phyloP scores from a whole-genome alignment of 2,797 vertebrate species.

The Microctenopoma stevenorrisi region DNA sequence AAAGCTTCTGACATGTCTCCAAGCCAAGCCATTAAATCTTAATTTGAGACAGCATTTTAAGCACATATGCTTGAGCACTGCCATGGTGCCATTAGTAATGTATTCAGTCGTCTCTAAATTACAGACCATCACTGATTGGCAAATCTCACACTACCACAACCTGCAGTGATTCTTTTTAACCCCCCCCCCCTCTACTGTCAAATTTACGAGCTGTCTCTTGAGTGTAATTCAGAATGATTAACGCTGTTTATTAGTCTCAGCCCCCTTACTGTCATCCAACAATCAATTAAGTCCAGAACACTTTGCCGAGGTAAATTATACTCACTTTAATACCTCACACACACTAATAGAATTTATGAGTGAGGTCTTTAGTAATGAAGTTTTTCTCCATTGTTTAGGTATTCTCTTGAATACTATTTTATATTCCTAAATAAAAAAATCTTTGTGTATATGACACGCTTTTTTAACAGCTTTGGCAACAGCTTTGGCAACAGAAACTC shows the following conservation, averaged over 20 bases:
- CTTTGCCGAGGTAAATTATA: constrained; percentile 55
- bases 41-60: constrained; percentile 46
- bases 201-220: constrained; percentile 57
- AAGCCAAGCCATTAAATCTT: constrained; percentile 43
- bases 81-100: constrained; percentile 41
- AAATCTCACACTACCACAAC: constrained; percentile 33
- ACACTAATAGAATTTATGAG: too few species aligned
- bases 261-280: constrained; percentile 35
- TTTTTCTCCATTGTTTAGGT: too few species aligned
- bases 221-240: constrained; percentile 61
- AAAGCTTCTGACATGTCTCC: constrained; percentile 33
- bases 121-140: constrained; percentile 35
- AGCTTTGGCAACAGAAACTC: too few species aligned
- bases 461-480: too few species aligned
- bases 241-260: constrained; percentile 55
- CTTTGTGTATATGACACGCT: too few species aligned
- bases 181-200: constrained; percentile 33
- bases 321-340: constrained; percentile 17
- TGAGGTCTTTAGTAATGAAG: too few species aligned
- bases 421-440: too few species aligned
- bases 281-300: constrained; percentile 53
- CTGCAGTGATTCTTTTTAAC: constrained; percentile 20
- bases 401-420: too few species aligned
- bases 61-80: constrained; percentile 19
- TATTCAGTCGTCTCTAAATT: constrained; percentile 51